Percentiles rank a stretch among this genome's conserved stretches.
These are phyloP conservation scores for Pteronura brasiliensis DNA, from an alignment of 2,113 vertebrate species.

Conservation along the genomic window DNA sequence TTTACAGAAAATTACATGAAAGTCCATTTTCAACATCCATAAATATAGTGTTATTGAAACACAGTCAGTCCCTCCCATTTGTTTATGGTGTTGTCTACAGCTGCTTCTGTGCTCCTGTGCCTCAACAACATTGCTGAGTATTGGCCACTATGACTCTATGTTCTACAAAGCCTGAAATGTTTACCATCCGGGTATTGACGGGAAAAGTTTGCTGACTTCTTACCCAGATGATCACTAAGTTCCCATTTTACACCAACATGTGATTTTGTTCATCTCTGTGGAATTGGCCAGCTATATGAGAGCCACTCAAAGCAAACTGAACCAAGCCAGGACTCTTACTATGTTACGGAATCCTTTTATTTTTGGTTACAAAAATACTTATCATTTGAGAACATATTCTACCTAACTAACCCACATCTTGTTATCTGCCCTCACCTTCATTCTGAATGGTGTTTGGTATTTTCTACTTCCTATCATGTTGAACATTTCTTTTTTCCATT, in stretches of 20 bases:
- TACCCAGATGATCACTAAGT: not conserved
- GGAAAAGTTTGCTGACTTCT: not conserved
- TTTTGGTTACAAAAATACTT: constrained; percentile 9
- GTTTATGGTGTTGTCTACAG: not conserved
- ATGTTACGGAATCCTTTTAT: not conserved
- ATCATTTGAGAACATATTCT: not conserved
- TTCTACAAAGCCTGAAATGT: not conserved
- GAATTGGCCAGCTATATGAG: not conserved
- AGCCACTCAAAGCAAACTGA: not conserved
- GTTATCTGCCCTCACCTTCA: not conserved
- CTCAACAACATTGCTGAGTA: not conserved
- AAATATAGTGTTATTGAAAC: not conserved
- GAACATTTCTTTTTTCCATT: not conserved
- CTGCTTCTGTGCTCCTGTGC: not conserved
- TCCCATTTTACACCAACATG: not conserved
- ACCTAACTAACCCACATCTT: not conserved
- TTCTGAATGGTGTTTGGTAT: not conserved
- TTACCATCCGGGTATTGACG: not conserved
- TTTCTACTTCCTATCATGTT: not conserved
- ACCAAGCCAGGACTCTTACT: not conserved
- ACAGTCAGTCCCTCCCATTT: not conserved
- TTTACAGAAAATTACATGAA: not conserved
- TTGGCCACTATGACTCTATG: not conserved
- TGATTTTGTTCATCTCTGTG: not conserved
- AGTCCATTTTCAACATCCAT: not conserved